Evolutionary conservation across 2,797 vertebrate genomes (phyloP).

Genomic region (Macropus fuliginosus): DNA sequence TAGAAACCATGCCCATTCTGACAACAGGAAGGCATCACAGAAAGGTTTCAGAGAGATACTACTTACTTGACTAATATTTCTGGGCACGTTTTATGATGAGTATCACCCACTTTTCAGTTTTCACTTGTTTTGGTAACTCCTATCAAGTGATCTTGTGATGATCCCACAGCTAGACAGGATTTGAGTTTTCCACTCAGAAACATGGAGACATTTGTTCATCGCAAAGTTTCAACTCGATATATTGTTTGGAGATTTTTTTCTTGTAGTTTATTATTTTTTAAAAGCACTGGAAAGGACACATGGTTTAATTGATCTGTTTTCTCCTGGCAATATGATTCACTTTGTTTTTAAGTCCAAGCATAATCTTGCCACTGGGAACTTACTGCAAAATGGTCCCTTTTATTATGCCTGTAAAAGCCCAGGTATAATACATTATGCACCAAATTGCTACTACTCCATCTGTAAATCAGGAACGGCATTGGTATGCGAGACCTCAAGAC

Average conservation of each 20-base stretch:
- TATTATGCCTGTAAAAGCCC: not conserved
- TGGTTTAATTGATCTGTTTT: not conserved
- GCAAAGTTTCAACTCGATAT: not conserved
- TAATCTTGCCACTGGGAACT: not conserved
- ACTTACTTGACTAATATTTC: not conserved
- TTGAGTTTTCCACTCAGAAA: not conserved
- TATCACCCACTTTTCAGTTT: not conserved
- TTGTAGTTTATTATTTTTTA: not conserved
- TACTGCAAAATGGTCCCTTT: not conserved
- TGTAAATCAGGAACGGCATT: slow-evolving; percentile 18
- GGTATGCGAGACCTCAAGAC: not conserved
- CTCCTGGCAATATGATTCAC: not conserved
- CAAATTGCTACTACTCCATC: not conserved
- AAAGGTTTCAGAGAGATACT: not conserved
- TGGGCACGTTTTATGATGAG: not conserved
- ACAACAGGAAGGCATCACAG: not conserved
- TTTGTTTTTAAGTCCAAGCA: not conserved
- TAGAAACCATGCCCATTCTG: not conserved
- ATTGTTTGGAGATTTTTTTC: not conserved
- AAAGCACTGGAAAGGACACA: not conserved
- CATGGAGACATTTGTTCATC: not conserved
- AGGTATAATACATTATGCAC: not conserved
- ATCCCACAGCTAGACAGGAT: not conserved
- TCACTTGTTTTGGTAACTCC: not conserved
- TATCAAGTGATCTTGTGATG: not conserved